Base-by-base conservation (phyloP, 2,113 vertebrate genomes). In the Ammodytes dubius region DNA sequence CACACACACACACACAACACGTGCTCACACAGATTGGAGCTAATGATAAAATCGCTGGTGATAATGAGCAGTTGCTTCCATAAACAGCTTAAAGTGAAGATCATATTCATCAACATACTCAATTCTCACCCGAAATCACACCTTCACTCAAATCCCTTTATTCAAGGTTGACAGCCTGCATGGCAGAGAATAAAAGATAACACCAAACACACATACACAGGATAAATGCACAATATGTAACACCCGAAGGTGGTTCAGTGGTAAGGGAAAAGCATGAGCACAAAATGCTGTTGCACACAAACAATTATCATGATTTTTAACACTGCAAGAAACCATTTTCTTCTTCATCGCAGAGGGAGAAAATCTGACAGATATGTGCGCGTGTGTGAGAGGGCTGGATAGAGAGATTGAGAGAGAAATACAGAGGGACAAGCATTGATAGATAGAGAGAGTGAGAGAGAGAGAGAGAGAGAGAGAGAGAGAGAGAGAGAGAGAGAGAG, bases 81-180 rank as follows among this genome's bases (percentile, higher is more conserved):
- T 58, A 82, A 90, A 83, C 58, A 46, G 45, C 63, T 80, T 70
- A 82, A 85, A 83, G 4, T n/a, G 71, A 71, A 83, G 76, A 83
- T 83, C 75, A 64, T 57, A 79, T 85, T 82, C 74, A 77, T 83
- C 82, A 82, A 70, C 42, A 58, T 59, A 58, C 65, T 76, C 50
- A 15, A 47, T 74, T 73, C 43, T 14, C 11, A 19, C 37, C 19
- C 65, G 27, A 27, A 83, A 58, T 80, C 71, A 42, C 69, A 53
- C 45, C 47, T 84, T 77, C 63, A 70, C 46, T 81, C 60, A 40
- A 70, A 86, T 79, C 35, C 68, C 57, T 69, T 76, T 67, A 69
- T 72, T 75, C 46, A 70, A 74, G 19, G 12, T 35, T 72, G 74
- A 81, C 37, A 70, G 71, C 6, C 52, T 40, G 35, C 57, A 49